phyloP scores from a whole-genome alignment of 2,888 invertebrate species.

The Aleiodes leptofemur region DNA sequence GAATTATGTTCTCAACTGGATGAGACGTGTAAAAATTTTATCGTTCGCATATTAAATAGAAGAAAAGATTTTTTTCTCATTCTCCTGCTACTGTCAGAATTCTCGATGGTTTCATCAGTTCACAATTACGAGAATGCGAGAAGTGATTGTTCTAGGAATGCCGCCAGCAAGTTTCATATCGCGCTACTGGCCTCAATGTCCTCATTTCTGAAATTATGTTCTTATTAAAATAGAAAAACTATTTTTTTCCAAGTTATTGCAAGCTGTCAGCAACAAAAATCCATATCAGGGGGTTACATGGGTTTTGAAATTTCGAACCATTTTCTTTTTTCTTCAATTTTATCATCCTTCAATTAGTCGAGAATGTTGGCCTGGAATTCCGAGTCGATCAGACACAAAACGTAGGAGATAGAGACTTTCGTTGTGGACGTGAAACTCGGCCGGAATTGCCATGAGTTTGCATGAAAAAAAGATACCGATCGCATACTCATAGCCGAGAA shows the following conservation, averaged over 20 bases:
- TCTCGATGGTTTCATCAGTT: constrained; percentile 53
- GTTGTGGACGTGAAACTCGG: too few species aligned
- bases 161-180: constrained; percentile 53
- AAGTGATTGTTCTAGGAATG: constrained; percentile 47
- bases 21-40: not conserved
- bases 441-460: too few species aligned
- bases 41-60: constrained; percentile 4
- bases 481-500: too few species aligned
- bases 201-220: constrained; percentile 23
- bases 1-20: not conserved
- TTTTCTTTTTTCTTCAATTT: too few species aligned
- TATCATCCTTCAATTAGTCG: too few species aligned
- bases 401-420: too few species aligned
- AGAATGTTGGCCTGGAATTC: too few species aligned
- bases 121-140: constrained; percentile 47
- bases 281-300: too few species aligned
- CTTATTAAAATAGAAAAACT: not conserved
- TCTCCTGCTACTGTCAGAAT: constrained; percentile 17
- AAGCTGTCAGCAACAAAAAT: too few species aligned
- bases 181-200: constrained; percentile 54
- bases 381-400: too few species aligned
- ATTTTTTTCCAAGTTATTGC: not conserved
- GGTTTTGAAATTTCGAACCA: too few species aligned
- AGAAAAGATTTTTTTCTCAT: constrained; percentile 3
- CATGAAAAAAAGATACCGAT: too few species aligned